Conservation (phyloP, 2,113 vertebrate species). For the Callithrix jacchus region DNA sequence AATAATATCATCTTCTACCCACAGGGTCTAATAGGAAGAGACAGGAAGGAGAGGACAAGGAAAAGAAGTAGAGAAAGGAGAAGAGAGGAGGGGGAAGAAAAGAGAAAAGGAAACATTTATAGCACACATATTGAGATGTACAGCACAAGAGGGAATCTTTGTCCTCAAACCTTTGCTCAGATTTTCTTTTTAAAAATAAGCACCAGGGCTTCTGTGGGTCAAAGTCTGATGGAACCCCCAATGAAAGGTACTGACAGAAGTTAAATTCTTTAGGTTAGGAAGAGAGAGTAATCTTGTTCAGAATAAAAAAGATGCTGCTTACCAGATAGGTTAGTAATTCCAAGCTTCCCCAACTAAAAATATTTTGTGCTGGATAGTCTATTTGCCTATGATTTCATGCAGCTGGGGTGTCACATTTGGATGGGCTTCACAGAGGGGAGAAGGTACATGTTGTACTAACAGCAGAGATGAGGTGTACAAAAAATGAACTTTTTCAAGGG, state of each 20-base stretch:
- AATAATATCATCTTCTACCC: neutral
- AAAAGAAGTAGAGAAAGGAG: neutral
- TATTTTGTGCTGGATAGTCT: neutral
- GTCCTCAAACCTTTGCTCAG: neutral
- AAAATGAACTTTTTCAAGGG: neutral
- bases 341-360: neutral
- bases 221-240: neutral
- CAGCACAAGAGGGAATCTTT: neutral
- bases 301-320: neutral
- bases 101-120: too few species aligned
- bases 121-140: neutral
- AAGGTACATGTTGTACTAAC: neutral
- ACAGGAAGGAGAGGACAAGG: too few species aligned
- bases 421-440: neutral
- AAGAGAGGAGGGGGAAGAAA: too few species aligned
- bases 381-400: neutral
- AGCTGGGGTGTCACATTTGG: neutral
- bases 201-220: neutral
- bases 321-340: neutral
- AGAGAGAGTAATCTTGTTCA: neutral
- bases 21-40: neutral
- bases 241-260: slow-evolving; percentile 16
- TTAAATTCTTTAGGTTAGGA: neutral
- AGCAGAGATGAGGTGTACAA: neutral
- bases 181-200: neutral